Evolutionary conservation across 1,140 invertebrate species (phyloP), one percentile per base, ranked within the genome.

Genomic region (Mizuhopecten yessoensis): DNA sequence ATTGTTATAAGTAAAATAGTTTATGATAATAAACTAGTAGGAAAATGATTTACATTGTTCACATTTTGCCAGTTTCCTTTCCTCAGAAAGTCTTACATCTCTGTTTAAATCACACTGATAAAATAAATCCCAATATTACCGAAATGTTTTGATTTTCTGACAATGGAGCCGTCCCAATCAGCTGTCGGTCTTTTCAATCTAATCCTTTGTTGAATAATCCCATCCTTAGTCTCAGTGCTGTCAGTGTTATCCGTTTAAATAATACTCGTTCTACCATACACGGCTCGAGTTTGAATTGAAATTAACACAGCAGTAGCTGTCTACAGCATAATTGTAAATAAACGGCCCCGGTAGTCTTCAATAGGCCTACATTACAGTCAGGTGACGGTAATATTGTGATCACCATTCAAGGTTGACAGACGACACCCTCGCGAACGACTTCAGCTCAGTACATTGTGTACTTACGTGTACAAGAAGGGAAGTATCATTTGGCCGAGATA

Each of bases 191-290:
- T 75, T 75, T 75, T 75, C 57, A 75, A 3, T n/a, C 57, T 75
- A 29, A 75, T n/a, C 57, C 57, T 75, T 75, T 75, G 57, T 75
- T n/a, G 57, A 75, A 75, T 5, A 29, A n/a, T n/a, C 57, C n/a
- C 57, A 75, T 75, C 57, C 3, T 75, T 13, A 13, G 36, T 39
- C n/a, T n/a, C 36, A 39, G 36, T 39, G 36, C 13, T 75, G 57
- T 75, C 57, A 75, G 57, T 75, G 11, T n/a, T 0, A 75, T 75
- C 57, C 57, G 57, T 75, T 75, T 75, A 75, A 75, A 75, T 75
- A 75, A 75, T n/a, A 75, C 57, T 29, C 9, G 57, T 75, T 29
- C 5, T 0, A 29, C n/a, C 29, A 29, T 29, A 75, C n/a, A 29
- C 57, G n/a, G 57, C 23, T 75, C 57, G 23, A 13, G 57, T 75